A percentile compares a stretch with the other conserved stretches of the same genome.
These are phyloP conservation scores for Nomada hirtipes DNA, from an alignment of 2,888 invertebrate genomes.

Conservation along the genomic window DNA sequence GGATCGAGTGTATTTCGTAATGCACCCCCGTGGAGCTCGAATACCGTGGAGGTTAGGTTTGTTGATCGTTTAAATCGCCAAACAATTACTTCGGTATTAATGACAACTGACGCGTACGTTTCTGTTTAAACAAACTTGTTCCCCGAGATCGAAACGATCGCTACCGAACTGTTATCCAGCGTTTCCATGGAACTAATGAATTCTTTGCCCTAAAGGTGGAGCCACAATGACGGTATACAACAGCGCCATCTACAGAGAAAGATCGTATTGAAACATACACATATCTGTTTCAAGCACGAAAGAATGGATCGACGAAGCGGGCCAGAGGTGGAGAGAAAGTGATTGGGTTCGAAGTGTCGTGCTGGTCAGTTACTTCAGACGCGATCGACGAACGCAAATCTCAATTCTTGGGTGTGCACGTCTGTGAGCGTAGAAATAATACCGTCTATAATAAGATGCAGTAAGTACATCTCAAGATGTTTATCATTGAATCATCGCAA, in stretches of 20 bases:
- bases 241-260: slow-evolving; percentile 8
- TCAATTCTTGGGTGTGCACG: slow-evolving; percentile 11
- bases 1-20: neutral
- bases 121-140: slow-evolving; percentile 25
- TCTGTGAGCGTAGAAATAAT: slow-evolving; percentile 2
- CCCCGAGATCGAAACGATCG: neutral
- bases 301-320: slow-evolving; percentile 37
- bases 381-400: slow-evolving; percentile 8
- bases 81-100: neutral
- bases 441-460: slow-evolving; percentile 51
- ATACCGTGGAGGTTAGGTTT: slow-evolving; percentile 35
- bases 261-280: slow-evolving; percentile 7
- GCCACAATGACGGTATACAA: slow-evolving; percentile 25
- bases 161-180: slow-evolving; percentile 38
- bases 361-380: slow-evolving; percentile 30
- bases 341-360: slow-evolving; percentile 35
- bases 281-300: slow-evolving; percentile 23
- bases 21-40: neutral
- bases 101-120: slow-evolving; percentile 4
- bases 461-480: slow-evolving; percentile 44
- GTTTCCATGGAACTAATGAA: slow-evolving; percentile 53
- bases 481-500: slow-evolving; percentile 8
- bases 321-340: slow-evolving; percentile 45
- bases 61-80: neutral
- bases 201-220: slow-evolving; percentile 51